Evolutionary conservation across 2,113 vertebrate species (phyloP).

Genomic region (Copsychus sechellarum): DNA sequence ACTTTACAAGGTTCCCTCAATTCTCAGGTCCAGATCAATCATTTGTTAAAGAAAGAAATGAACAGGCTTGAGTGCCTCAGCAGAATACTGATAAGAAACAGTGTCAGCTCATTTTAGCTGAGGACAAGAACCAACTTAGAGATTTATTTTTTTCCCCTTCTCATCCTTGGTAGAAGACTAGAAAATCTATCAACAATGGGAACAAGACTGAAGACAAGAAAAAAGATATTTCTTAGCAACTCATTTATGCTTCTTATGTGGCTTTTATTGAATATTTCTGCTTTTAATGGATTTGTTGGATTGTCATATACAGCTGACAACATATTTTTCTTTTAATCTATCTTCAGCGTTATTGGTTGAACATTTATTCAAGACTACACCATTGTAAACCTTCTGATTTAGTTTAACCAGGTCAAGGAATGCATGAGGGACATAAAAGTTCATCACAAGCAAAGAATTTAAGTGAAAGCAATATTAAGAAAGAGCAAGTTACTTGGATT

Average conservation of each 20-base stretch:
- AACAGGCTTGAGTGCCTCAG: conserved; percentile 5
- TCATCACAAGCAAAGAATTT: neutral
- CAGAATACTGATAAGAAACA: conserved; percentile 61
- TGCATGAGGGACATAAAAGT: accelerated
- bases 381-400: neutral
- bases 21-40: conserved; percentile 63
- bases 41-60: conserved; percentile 66
- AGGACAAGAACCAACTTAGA: neutral
- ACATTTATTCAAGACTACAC: neutral
- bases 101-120: conserved; percentile 25
- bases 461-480: neutral
- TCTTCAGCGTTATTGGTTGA: neutral
- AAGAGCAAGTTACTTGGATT: neutral
- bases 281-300: neutral
- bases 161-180: neutral
- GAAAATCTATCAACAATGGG: neutral
- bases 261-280: neutral
- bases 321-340: neutral
- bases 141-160: neutral
- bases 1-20: conserved; percentile 51
- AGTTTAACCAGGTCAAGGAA: neutral
- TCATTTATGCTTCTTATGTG: neutral
- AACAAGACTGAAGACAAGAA: neutral
- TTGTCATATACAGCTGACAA: neutral
- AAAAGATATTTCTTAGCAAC: neutral